These are phyloP conservation scores for Allenopithecus nigroviridis DNA, from an alignment of 2,797 vertebrate species.

Conservation along the genomic window DNA sequence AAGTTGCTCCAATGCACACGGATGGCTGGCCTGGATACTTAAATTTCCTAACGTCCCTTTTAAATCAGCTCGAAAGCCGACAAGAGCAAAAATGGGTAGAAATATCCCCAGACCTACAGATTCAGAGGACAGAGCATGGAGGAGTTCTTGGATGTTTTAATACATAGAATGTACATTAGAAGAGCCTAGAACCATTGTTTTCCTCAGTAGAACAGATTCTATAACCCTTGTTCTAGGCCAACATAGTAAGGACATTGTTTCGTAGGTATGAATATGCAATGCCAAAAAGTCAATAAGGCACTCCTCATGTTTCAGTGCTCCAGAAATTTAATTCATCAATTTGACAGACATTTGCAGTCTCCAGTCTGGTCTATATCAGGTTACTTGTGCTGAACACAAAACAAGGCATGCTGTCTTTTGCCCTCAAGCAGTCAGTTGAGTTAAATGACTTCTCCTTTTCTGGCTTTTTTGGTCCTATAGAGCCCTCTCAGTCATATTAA, in stretches of 20 bases:
- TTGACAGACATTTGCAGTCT: background rate
- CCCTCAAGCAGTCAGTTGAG: background rate
- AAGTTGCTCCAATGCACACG: background rate
- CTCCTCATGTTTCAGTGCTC: background rate
- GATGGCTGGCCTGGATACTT: background rate
- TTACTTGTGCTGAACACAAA: background rate
- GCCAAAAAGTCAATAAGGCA: background rate
- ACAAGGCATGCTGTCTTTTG: background rate
- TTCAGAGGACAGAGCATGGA: background rate
- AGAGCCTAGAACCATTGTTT: background rate
- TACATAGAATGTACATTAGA: background rate
- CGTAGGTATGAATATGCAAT: background rate
- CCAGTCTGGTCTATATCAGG: background rate
- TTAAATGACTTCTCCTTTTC: background rate
- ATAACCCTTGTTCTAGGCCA: background rate
- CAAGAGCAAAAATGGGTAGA: background rate
- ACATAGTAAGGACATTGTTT: background rate
- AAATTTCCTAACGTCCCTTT: background rate
- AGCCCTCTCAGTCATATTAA: constrained; percentile 28
- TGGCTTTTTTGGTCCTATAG: background rate
- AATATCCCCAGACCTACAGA: background rate
- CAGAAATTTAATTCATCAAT: background rate
- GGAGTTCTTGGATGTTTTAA: background rate
- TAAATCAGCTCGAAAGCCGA: background rate
- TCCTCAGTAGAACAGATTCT: background rate